These are phyloP conservation scores for Tetragonula carbonaria DNA, from an alignment of 2,888 invertebrate genomes.

Conservation along the genomic window DNA sequence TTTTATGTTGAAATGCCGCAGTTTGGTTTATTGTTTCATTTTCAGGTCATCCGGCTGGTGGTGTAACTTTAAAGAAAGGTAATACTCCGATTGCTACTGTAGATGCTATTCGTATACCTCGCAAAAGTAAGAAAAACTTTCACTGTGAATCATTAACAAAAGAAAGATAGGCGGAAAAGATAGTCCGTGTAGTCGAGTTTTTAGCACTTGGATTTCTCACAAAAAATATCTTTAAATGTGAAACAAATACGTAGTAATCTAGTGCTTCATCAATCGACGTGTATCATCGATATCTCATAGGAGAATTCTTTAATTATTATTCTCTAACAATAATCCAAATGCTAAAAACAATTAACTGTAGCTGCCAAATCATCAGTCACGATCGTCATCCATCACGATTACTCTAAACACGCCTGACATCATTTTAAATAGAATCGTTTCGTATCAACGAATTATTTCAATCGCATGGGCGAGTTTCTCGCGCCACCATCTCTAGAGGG, in stretches of 20 bases:
- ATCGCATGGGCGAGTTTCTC: background rate
- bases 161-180: background rate
- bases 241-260: background rate
- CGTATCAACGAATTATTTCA: background rate
- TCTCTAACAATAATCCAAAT: conserved; percentile 14
- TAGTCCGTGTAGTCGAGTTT: background rate
- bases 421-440: background rate
- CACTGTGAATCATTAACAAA: background rate
- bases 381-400: background rate
- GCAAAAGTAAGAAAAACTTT: conserved; percentile 20
- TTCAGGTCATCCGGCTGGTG: conserved; percentile 37
- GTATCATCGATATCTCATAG: background rate
- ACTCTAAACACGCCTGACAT: background rate
- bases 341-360: conserved; percentile 7
- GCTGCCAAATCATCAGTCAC: background rate
- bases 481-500: background rate
- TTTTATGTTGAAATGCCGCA: conserved; percentile 26
- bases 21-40: conserved; percentile 41
- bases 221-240: background rate
- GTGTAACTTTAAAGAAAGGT: conserved; percentile 39
- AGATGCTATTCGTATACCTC: conserved; percentile 24
- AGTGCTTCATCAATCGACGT: background rate
- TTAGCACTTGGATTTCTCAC: conserved; percentile 17
- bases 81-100: conserved; percentile 32
- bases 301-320: background rate